Percentiles rank a stretch among this genome's conserved stretches.
phyloP scores from a whole-genome alignment of 2,113 vertebrate species.

The Rhynchopsitta pachyrhyncha region DNA sequence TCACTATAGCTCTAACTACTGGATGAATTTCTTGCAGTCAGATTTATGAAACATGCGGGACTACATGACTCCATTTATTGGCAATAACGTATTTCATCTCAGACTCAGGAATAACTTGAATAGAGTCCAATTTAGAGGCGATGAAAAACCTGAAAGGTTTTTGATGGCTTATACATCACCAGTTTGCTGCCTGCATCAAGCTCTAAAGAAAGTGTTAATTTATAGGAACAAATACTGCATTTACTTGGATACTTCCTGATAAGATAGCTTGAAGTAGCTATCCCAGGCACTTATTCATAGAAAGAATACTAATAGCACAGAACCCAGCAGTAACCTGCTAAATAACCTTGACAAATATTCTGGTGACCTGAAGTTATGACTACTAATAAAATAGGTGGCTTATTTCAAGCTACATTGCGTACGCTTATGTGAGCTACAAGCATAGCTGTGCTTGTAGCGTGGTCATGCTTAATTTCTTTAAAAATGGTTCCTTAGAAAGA shows the following conservation, averaged over 20 bases:
- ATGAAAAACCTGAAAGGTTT: neutral
- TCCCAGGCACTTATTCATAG: neutral
- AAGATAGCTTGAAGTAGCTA: neutral
- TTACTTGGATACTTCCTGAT: neutral
- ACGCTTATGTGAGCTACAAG: neutral
- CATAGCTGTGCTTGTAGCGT: neutral
- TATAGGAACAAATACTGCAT: neutral
- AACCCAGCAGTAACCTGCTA: neutral
- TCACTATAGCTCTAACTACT: neutral
- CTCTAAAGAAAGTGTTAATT: neutral
- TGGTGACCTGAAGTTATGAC: neutral
- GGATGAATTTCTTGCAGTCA: neutral
- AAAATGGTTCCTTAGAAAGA: neutral
- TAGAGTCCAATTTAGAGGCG: neutral
- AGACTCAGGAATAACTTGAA: neutral
- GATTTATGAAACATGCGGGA: neutral
- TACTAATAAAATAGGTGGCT: neutral
- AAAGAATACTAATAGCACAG: neutral
- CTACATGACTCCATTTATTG: neutral
- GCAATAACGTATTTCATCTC: neutral
- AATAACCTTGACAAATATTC: neutral
- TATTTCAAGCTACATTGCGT: neutral
- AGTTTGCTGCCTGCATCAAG: neutral
- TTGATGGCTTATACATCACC: neutral
- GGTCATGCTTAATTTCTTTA: neutral